Evolutionary conservation across 2,888 invertebrate genomes (phyloP).

Genomic region (Tillus elongatus): DNA sequence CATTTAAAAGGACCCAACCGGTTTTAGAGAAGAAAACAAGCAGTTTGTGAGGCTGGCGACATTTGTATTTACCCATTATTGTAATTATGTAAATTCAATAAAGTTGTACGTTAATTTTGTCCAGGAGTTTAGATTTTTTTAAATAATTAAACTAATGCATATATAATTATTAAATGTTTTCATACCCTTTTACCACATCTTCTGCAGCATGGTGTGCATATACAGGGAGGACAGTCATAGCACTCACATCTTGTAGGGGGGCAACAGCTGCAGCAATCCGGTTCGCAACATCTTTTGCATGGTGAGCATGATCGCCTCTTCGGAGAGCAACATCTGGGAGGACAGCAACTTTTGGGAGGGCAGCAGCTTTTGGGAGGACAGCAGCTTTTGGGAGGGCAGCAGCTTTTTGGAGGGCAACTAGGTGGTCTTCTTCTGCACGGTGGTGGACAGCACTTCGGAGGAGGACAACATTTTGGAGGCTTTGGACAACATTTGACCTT

Average conservation of each 20-base stretch:
- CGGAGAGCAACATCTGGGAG: too few species aligned
- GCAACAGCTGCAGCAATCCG: conserved; percentile 11
- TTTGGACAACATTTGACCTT: too few species aligned
- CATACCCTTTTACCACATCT: conserved; percentile 38
- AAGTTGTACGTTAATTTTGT: too few species aligned
- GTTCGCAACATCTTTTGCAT: conserved; percentile 9
- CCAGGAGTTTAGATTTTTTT: too few species aligned
- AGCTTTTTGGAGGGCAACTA: conserved; percentile 11
- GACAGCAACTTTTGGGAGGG: conserved; percentile 20
- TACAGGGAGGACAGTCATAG: conserved; percentile 16
- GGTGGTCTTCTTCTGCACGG: conserved; percentile 9
- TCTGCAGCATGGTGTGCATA: conserved; percentile 31
- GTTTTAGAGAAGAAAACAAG: too few species aligned
- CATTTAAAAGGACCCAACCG: too few species aligned
- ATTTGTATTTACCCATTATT: too few species aligned
- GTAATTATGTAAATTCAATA: too few species aligned
- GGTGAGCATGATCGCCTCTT: conserved; percentile 3
- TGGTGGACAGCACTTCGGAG: conserved; percentile 14
- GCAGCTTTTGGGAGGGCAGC: conserved; percentile 13
- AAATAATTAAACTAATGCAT: too few species aligned
- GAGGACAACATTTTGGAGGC: too few species aligned
- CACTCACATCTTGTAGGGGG: conserved; percentile 16
- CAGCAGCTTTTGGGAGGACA: conserved; percentile 18
- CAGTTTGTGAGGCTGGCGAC: too few species aligned
- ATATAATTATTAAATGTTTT: too few species aligned